Base-by-base conservation (phyloP, 2,888 invertebrate genomes). In the Agriopis marginaria region DNA sequence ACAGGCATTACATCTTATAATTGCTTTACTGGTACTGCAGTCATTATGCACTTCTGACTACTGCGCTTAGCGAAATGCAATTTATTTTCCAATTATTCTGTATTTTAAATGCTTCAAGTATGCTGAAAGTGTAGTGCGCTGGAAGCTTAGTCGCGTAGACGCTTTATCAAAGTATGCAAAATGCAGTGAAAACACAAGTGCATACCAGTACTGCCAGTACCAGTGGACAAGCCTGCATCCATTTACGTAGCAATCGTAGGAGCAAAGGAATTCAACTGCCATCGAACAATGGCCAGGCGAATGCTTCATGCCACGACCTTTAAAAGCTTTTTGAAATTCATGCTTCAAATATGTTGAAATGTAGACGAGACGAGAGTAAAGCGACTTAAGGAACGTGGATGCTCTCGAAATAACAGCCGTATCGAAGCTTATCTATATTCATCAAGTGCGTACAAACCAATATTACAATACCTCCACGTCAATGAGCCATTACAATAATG, bases 221-320 rank as follows among this genome's bases (percentile, higher is more conserved):
- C 76, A 72, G 79, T 79, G 81, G 77, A 78, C 79, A 79, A 77
- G 77, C 75, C 75, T 79, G 78, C 79, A 75, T 74, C 80, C 80
- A 81, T 83, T 83, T 82, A 80, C 82, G 75, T 75, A 72, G 74
- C 76, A 79, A 77, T 79, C 77, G 82, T 80, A 83, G 79, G 69
- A 78, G 76, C 82, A 72, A 70, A 76, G 82, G 83, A 82, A 86
- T 86, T 82, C 79, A 77, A 81, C 77, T 79, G 74, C 79, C 74
- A 79, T 80, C 78, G 76, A 85, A 86, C 82, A 85, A 85, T 82
- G 79, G 79, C 72, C 70, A 66, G 53, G 66, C 59, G 61, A 73
- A 70, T 59, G 70, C 70, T 72, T 70, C 69, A 77, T 73, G 69
- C 74, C 60, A 71, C 75, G 74, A 81, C 80, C 77, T 78, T 80